Base-by-base conservation (phyloP, 2,888 invertebrate species). In the Galeruca laticollis region DNA sequence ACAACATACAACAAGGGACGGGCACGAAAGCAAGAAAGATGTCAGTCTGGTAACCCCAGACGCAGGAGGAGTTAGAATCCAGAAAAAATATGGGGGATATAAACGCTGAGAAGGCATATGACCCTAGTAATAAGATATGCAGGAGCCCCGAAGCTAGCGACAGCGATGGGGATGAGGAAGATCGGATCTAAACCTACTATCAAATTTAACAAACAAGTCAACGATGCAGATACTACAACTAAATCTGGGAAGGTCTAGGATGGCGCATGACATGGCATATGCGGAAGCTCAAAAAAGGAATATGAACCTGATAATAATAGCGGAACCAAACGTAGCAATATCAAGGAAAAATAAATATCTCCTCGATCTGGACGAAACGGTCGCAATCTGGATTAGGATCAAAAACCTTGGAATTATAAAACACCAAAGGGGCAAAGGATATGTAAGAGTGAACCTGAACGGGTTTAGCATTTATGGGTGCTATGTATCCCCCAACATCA, bases 401-500 rank as follows among this genome's bases (percentile, higher is more conserved):
- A 56, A 40, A 20, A 40, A 40, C 11, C 6, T 35, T 18, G 59
- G 59, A 20, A 59, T 59, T 11, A 40, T 2, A 20, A 15, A 59
- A 10, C 15, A 18, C 18, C 2, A 59, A 15, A 60, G n/a, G 43
- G 51, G 51, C 3, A 51, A 31, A 18, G 61, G 61, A 35, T 61
- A 33, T 13, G 35, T 61, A 10, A 61, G n/a, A 51, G 31, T 51
- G n/a, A 35, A 51, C 10, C 10, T 60, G 10, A 21, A 40, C 4
- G 20, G 8, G 5, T 20, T 33, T 11, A 13, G 26, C 11, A 60
- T 49, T 8, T 20, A 40, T 2, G 40, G 54, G 11, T 51, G 52
- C 56, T 65, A 65, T 40, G 51, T 57, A 35, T 57, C 65, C n/a
- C 65, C 65, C 52, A 65, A 57, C 18, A 49, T 43, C 13, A 43